Percentiles rank a stretch among this genome's conserved stretches.
phyloP scores from a whole-genome alignment of 2,113 vertebrate species.

The Enhydra lutris region DNA sequence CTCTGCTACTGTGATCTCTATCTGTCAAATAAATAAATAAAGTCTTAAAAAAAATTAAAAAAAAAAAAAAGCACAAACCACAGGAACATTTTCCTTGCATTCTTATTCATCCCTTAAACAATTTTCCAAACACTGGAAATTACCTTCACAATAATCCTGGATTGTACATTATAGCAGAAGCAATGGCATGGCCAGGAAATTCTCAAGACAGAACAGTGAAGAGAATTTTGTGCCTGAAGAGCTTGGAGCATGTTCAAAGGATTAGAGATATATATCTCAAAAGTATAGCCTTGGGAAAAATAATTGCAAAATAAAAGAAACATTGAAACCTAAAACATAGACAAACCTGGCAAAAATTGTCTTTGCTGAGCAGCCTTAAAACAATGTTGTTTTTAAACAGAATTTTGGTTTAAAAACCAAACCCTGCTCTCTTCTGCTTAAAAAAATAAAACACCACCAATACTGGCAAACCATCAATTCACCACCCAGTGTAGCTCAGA shows the following conservation, averaged over 20 bases:
- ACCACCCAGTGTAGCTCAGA: background rate
- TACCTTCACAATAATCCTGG: background rate
- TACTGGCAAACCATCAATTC: background rate
- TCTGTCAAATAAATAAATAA: too few relatives aligned
- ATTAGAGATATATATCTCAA: background rate
- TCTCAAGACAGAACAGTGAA: background rate
- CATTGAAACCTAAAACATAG: background rate
- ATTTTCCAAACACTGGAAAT: background rate
- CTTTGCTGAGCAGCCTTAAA: background rate
- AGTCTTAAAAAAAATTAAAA: too few relatives aligned
- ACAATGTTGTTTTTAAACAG: background rate
- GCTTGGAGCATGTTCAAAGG: background rate
- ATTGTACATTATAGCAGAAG: background rate
- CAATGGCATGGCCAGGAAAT: background rate
- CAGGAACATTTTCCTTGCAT: background rate
- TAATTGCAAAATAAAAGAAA: conserved; percentile 8
- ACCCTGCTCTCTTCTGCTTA: background rate
- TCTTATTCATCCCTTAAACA: background rate
- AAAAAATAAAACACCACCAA: background rate
- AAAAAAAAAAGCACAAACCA: background rate
- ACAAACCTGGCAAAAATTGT: background rate
- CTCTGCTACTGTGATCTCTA: too few relatives aligned
- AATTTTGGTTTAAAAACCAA: background rate
- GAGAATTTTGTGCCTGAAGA: background rate
- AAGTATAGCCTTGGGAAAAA: background rate